A percentile compares a stretch with the other conserved stretches of the same genome.
Conservation (phyloP, 1,140 invertebrate species). For the Odontomachus brunneus region DNA sequence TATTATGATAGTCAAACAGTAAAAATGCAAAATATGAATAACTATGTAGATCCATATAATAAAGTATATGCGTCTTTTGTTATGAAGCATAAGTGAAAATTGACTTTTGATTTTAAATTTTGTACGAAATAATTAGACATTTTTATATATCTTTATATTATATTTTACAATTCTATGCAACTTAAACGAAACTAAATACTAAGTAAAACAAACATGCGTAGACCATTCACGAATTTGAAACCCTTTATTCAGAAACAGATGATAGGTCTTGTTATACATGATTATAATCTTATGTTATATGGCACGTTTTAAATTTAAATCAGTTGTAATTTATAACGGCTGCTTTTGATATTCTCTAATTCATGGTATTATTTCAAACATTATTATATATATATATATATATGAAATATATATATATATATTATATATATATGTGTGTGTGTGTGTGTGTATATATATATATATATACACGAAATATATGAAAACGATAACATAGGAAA, state of each 20-base stretch:
- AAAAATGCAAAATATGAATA: conserved; percentile 19
- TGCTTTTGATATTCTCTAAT: not conserved
- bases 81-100: conserved; percentile 24
- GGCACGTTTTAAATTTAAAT: conserved; percentile 11
- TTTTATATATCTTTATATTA: no score
- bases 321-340: not conserved
- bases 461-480: conserved; percentile 5
- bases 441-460: no score
- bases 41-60: not conserved
- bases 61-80: conserved; percentile 11
- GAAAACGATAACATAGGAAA: conserved; percentile 19
- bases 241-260: conserved; percentile 26
- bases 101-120: conserved; percentile 11
- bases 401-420: not conserved
- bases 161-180: not conserved
- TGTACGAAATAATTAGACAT: not conserved
- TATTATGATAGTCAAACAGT: not conserved
- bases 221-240: not conserved
- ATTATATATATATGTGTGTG: no score
- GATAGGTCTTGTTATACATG: not conserved
- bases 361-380: not conserved
- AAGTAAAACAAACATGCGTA: conserved; percentile 7
- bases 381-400: conserved; percentile 2
- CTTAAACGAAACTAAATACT: not conserved
- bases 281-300: not conserved